Evolutionary conservation across 2,888 invertebrate genomes (phyloP).

Genomic region (Podotricha telesiphe): DNA sequence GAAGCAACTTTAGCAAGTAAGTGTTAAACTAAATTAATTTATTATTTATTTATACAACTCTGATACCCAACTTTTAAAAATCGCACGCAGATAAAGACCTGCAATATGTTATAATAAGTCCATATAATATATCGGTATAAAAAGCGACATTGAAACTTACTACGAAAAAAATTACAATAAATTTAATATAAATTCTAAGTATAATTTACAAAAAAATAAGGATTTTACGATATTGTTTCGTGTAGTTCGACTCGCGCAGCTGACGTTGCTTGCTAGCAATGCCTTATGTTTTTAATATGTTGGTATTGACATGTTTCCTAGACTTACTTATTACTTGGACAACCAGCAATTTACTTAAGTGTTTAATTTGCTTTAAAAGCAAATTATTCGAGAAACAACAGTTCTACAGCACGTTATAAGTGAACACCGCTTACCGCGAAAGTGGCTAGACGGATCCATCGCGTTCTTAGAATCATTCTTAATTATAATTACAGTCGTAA

Average conservation of each 20-base stretch:
- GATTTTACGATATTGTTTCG: too few relatives aligned
- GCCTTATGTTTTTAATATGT: too few relatives aligned
- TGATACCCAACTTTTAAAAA: too few relatives aligned
- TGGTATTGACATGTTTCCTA: neutral
- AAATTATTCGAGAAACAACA: neutral
- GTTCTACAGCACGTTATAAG: neutral
- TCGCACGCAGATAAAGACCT: too few relatives aligned
- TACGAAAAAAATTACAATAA: too few relatives aligned
- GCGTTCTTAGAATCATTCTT: slow-evolving; percentile 36
- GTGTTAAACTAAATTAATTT: slow-evolving; percentile 44
- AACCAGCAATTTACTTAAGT: slow-evolving; percentile 11
- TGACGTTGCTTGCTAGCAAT: too few relatives aligned
- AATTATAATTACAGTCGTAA: slow-evolving; percentile 36
- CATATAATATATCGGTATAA: too few relatives aligned
- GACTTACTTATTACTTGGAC: slow-evolving; percentile 8
- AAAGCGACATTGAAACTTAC: too few relatives aligned
- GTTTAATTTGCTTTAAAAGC: slow-evolving; percentile 21
- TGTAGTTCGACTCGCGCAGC: too few relatives aligned
- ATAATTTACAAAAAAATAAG: too few relatives aligned
- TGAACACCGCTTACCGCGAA: slow-evolving; percentile 24
- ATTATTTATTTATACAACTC: too few relatives aligned
- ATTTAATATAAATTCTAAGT: too few relatives aligned
- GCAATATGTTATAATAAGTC: neutral
- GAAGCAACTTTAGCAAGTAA: slow-evolving; percentile 84
- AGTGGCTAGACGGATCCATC: slow-evolving; percentile 35